A percentile compares a stretch with the other conserved stretches of the same genome.
Conservation (phyloP, 2,888 invertebrate genomes). For the Desoria tigrina region DNA sequence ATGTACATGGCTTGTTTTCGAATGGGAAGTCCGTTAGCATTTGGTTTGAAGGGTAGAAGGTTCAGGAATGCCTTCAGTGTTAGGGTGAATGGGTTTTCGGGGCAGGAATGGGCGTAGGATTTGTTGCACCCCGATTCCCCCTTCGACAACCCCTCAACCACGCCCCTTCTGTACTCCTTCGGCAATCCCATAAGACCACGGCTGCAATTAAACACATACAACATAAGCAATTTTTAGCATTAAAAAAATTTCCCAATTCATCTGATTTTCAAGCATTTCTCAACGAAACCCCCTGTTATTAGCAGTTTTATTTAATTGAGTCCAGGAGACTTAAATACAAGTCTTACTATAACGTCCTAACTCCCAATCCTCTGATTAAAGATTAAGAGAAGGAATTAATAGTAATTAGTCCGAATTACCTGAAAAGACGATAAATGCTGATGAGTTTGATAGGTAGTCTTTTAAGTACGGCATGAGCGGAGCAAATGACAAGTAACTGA, state of each 20-base stretch:
- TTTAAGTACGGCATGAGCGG: slow-evolving; percentile 39
- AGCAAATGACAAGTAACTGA: slow-evolving; percentile 32
- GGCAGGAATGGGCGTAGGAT: slow-evolving; percentile 17
- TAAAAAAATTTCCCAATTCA: too few relatives aligned
- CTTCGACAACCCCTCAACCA: slow-evolving; percentile 22
- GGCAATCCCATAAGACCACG: slow-evolving; percentile 11
- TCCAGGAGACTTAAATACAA: too few relatives aligned
- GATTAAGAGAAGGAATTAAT: too few relatives aligned
- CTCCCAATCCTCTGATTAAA: too few relatives aligned
- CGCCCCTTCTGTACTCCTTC: slow-evolving; percentile 20
- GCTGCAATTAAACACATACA: not conserved
- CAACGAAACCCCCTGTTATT: too few relatives aligned
- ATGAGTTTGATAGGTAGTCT: slow-evolving; percentile 24
- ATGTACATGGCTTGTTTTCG: slow-evolving; percentile 39
- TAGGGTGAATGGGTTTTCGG: slow-evolving; percentile 28
- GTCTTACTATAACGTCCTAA: too few relatives aligned
- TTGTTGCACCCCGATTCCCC: slow-evolving; percentile 26
- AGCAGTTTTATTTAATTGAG: too few relatives aligned
- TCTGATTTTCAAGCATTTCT: too few relatives aligned
- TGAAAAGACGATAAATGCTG: slow-evolving; percentile 38
- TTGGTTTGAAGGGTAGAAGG: slow-evolving; percentile 22
- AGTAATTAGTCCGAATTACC: slow-evolving; percentile 21
- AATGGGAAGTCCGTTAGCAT: slow-evolving; percentile 24
- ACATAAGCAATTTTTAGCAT: too few relatives aligned
- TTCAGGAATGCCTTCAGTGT: slow-evolving; percentile 30